Evolutionary conservation across 2,113 vertebrate genomes (phyloP).

Genomic region (Anas platyrhynchos): DNA sequence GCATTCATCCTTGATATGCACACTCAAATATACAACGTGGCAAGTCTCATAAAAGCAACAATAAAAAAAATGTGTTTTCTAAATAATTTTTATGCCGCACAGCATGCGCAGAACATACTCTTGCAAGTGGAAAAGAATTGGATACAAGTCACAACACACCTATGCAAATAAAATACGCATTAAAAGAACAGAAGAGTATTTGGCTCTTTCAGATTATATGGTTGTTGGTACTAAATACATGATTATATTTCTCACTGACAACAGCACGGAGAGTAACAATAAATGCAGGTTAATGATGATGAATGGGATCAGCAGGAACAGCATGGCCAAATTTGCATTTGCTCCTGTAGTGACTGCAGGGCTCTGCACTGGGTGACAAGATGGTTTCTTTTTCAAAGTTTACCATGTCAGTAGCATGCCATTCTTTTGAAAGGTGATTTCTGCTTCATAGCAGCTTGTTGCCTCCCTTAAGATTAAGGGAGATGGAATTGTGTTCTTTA

Average conservation of each 20-base stretch:
- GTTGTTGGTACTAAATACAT: neutral
- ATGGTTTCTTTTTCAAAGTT: neutral
- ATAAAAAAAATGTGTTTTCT: neutral
- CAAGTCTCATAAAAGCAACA: neutral
- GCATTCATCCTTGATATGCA: neutral
- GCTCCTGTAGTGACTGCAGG: neutral
- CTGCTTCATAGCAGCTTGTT: neutral
- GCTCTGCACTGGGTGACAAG: neutral
- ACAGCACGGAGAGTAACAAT: neutral
- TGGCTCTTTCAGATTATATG: neutral
- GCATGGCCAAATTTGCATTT: neutral
- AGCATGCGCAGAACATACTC: neutral
- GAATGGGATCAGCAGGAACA: neutral
- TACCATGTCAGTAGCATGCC: neutral
- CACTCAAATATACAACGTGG: neutral
- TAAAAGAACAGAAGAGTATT: neutral
- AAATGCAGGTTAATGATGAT: neutral
- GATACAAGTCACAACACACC: neutral
- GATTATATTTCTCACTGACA: neutral
- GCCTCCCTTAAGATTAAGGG: neutral
- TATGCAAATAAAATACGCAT: neutral
- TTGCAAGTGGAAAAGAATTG: neutral
- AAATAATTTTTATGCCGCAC: neutral
- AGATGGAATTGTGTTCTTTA: neutral
- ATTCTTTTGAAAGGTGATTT: neutral